phyloP scores from a whole-genome alignment of 1,140 invertebrate species.

The Hylaeus volcanicus region DNA sequence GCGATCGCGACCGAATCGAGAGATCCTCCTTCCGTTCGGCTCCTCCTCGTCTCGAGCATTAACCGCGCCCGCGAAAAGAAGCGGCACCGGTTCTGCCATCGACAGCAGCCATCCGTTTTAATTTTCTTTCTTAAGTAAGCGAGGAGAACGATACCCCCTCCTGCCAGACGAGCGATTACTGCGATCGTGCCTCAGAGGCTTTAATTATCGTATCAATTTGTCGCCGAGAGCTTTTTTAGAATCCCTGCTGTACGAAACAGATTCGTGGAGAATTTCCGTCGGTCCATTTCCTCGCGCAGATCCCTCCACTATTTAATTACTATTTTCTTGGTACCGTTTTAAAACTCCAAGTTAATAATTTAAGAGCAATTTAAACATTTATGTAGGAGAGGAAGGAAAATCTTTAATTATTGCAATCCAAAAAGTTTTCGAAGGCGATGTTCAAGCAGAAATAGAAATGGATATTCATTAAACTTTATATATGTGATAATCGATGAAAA shows the following conservation, averaged over 20 bases:
- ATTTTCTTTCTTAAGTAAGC: slow-evolving; percentile 49
- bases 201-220: slow-evolving; percentile 33
- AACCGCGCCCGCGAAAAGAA: slow-evolving; percentile 45
- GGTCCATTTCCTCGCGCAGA: too few species aligned
- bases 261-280: not conserved
- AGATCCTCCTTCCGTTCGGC: slow-evolving; percentile 44
- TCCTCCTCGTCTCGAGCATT: slow-evolving; percentile 35
- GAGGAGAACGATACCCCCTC: not conserved
- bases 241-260: not conserved
- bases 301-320: not conserved
- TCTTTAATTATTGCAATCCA: not conserved
- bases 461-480: too few species aligned
- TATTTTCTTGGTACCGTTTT: not conserved
- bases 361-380: too few species aligned
- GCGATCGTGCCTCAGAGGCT: not conserved
- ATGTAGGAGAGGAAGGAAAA: not conserved
- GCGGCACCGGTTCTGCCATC: slow-evolving; percentile 38
- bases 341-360: not conserved
- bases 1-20: slow-evolving; percentile 45
- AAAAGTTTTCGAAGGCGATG: too few species aligned
- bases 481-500: too few species aligned
- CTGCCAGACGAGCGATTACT: not conserved
- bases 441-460: too few species aligned
- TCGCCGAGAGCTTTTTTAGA: not conserved
- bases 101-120: slow-evolving; percentile 50